Base-by-base conservation (phyloP, 2,797 vertebrate species). In the Danio choprae region DNA sequence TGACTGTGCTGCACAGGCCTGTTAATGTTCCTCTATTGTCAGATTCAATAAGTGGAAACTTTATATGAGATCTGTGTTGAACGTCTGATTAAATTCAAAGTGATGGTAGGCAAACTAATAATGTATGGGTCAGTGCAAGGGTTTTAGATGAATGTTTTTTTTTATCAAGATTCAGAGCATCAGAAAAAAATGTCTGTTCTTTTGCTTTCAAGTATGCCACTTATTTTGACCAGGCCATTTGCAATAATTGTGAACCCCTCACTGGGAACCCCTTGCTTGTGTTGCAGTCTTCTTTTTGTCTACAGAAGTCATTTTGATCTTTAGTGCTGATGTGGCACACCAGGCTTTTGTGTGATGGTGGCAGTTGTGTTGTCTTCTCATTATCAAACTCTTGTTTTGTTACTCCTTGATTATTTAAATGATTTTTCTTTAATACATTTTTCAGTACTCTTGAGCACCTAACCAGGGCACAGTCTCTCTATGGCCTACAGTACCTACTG, bases 1-100 rank as follows among this genome's bases (percentile, higher is more conserved):
- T 89, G 87, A 92, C 86, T 87, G 60, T 89, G 89, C 82, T 83
- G 3, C 84, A 86, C 88, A 90, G 78, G 46, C 74, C 43, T 29
- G 6, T 70, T 48, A 69, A 59, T 82, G 59, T 83, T 79, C 73
- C 80, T 82, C 77, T 74, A 81, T 78, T 69, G 81, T 83, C 81
- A 78, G 64, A 51, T 81, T 81, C 80, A 84, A 84, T 84, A 81
- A 83, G 41, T 55, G 16, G 46, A 15, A 71, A 60, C 59, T 68
- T 56, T 41, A 63, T 51, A 40, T 70, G 58, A 81, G 80, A 81
- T 72, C 74, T 69, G 68, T 74, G 44, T 40, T 40, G 43, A 75
- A 79, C 71, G 67, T 83, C 48, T 69, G 40, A 76, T 76, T 58
- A 76, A 81, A 84, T 81, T 51, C 12, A 80, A 56, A 80, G 48